These are phyloP conservation scores for Coregonus suidteri DNA, from an alignment of 2,797 vertebrate genomes.

Conservation along the genomic window DNA sequence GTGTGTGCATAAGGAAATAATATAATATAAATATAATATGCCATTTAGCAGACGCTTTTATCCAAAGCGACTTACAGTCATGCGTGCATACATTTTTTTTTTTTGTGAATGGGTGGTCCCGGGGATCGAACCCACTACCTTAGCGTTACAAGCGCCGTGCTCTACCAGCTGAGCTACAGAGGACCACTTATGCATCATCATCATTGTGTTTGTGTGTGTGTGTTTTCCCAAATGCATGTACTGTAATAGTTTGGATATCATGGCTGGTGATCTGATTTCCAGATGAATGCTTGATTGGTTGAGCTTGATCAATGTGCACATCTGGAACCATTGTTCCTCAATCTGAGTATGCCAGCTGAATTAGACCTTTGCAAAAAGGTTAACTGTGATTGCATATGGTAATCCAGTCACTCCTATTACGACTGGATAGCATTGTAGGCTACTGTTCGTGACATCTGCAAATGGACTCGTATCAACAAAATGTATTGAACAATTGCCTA, in stretches of 20 bases:
- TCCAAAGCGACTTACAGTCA: too few species aligned
- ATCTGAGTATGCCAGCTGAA: background rate
- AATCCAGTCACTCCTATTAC: background rate
- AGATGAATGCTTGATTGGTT: background rate
- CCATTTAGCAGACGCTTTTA: too few species aligned
- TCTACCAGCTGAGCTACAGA: too few species aligned
- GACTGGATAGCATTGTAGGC: background rate
- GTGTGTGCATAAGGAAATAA: too few species aligned
- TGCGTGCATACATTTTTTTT: too few species aligned
- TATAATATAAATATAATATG: too few species aligned
- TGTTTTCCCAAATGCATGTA: background rate
- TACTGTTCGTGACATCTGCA: background rate
- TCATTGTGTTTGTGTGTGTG: background rate
- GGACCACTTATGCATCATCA: background rate
- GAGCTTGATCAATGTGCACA: conserved; percentile 2
- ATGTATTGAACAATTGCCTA: background rate
- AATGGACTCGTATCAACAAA: background rate
- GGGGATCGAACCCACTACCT: too few species aligned
- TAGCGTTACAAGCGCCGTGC: too few species aligned
- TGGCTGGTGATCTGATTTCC: background rate
- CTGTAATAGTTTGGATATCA: background rate
- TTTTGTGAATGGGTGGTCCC: too few species aligned
- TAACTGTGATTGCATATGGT: background rate
- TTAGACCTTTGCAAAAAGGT: background rate
- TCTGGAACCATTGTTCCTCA: background rate